phyloP scores from a whole-genome alignment of 2,113 vertebrate species.

The Vulpes ferrilata region DNA sequence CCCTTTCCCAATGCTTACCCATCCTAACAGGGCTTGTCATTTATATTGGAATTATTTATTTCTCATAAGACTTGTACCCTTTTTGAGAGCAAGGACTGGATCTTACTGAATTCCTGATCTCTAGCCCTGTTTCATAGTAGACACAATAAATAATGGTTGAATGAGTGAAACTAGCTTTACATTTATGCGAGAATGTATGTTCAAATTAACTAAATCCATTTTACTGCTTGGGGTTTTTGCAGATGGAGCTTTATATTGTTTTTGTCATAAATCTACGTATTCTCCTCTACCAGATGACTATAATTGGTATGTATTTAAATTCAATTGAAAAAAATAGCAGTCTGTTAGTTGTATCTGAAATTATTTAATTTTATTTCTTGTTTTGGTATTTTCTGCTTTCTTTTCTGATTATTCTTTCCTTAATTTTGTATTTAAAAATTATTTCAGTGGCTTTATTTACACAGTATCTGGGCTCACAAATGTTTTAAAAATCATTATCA shows the following conservation, averaged over 20 bases:
- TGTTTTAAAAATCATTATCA: slow-evolving; percentile 60
- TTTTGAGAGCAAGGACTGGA: neutral
- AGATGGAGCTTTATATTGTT: slow-evolving; percentile 77
- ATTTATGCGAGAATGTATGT: slow-evolving; percentile 25
- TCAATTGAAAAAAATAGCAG: neutral
- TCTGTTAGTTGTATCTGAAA: slow-evolving; percentile 31
- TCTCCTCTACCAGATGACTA: slow-evolving; percentile 90
- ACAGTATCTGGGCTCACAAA: slow-evolving; percentile 44
- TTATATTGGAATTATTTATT: neutral
- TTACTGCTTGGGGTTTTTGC: slow-evolving; percentile 67
- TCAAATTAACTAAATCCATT: slow-evolving; percentile 39
- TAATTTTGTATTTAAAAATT: slow-evolving; percentile 68
- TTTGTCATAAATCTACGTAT: slow-evolving; percentile 86
- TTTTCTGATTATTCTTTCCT: slow-evolving; percentile 27
- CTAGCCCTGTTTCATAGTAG: neutral
- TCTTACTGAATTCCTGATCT: neutral
- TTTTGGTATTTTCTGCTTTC: slow-evolving; percentile 33
- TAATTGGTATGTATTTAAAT: slow-evolving; percentile 88
- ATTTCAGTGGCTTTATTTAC: slow-evolving; percentile 53
- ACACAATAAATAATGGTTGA: neutral
- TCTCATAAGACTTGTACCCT: neutral
- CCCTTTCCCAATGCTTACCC: neutral
- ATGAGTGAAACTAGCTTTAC: slow-evolving; percentile 10
- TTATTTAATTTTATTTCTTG: slow-evolving; percentile 61
- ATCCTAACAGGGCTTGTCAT: neutral